Evolutionary conservation across 2,797 vertebrate genomes (phyloP), one percentile per base, ranked within the genome.

Genomic region (Catharus ustulatus): DNA sequence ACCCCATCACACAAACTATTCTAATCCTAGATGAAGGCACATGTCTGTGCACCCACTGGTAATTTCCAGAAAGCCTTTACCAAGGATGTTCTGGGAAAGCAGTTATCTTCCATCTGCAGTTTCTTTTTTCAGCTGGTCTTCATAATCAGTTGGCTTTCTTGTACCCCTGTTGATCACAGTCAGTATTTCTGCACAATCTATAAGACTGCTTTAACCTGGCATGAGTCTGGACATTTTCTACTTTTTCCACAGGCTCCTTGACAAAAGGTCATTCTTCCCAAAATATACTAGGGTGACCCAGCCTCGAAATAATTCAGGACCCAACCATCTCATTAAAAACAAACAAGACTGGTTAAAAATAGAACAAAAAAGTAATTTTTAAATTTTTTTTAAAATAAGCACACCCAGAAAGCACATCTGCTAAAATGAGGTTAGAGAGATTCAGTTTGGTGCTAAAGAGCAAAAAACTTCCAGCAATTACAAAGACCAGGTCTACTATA

Each of bases 51-150:
- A 63, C 69, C 71, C 91, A 57, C 51, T 59, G 54, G 38, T 91
- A 15, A 54, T 43, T 92, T 73, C 77, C 92, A 90, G 43, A 69
- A 76, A 84, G 29, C 30, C 42, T 83, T 81, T 66, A 83, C 75
- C 43, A 38, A 1, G 6, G 52, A 46, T 13, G 0, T 71, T 90
- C 63, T 93, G 93, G 83, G 67, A 94, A 94, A 93, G 55, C 1
- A 0, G 71, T 84, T 95, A 43, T 94, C 83, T 82, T 76, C 63
- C 67, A 77, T 82, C 77, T 94, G 79, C 27, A 84, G 52, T 84
- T 94, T 90, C 81, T 91, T 93, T 93, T 91, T 87, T 94, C 94
- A 95, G 90, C 80, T 93, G 90, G 63, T 84, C 89, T 89, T 94
- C 57, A 84, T 96, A 90, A 92, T 86, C 87, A 80, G 57, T 48